Evolutionary conservation across 2,888 invertebrate species (phyloP).

Genomic region (Molanna angustata): DNA sequence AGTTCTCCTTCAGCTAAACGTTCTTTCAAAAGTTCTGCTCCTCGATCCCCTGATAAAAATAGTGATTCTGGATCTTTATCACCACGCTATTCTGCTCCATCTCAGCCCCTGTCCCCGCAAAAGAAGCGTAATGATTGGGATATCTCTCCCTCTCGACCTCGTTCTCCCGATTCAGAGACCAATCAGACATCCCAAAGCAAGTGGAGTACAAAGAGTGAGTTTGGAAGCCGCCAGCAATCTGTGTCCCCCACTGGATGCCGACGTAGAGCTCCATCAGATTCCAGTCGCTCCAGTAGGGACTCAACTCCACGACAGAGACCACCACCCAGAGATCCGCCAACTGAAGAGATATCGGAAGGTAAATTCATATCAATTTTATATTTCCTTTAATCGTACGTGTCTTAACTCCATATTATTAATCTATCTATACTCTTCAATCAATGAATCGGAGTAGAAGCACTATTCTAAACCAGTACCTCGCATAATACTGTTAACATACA

Average conservation of each 20-base stretch:
- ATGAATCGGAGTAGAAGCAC: too few species aligned
- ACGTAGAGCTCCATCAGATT: slow-evolving; percentile 40
- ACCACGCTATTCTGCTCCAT: slow-evolving; percentile 7
- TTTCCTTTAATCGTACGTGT: too few species aligned
- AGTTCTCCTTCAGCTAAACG: slow-evolving; percentile 20
- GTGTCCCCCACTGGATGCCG: slow-evolving; percentile 9
- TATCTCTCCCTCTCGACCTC: slow-evolving; percentile 35
- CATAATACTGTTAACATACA: too few species aligned
- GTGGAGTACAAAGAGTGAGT: slow-evolving; percentile 31
- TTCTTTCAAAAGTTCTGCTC: neutral
- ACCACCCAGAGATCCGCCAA: slow-evolving; percentile 47
- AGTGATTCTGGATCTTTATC: slow-evolving; percentile 28
- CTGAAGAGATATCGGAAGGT: slow-evolving; percentile 66
- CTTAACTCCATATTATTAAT: too few species aligned
- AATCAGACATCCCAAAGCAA: slow-evolving; percentile 20
- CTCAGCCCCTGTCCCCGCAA: neutral
- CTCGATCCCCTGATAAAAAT: slow-evolving; percentile 12
- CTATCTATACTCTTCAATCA: too few species aligned
- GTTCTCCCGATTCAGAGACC: slow-evolving; percentile 16
- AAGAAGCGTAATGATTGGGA: neutral
- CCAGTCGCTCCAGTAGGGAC: slow-evolving; percentile 49
- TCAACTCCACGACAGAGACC: slow-evolving; percentile 48
- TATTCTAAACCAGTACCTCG: too few species aligned
- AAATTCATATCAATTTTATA: too few species aligned
- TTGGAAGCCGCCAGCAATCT: slow-evolving; percentile 19